Base-by-base conservation (phyloP, 2,888 invertebrate species). In the Trichogramma evanescens region DNA sequence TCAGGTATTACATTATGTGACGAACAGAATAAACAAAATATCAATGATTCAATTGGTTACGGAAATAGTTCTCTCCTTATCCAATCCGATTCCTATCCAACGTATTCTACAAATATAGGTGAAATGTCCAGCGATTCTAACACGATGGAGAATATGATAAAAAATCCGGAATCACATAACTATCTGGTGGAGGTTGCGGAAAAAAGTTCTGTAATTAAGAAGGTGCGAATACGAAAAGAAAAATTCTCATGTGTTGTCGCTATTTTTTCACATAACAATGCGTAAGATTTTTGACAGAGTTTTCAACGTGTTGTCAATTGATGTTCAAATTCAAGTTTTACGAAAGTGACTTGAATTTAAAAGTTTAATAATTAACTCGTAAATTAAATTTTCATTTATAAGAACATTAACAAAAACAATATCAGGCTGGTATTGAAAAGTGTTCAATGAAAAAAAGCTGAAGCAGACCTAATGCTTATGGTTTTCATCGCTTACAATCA, bases 31-130 rank as follows among this genome's bases (percentile, higher is more conserved):
- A 6, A 40, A 43, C 39, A 50, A 7, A 54, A 44, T 58, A 26
- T 44, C 54, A 63, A 58, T 13, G 13, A 13, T 13, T 13, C 13
- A 13, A 13, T 13, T 13, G 2, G 13, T 26, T 56, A 51, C 49
- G 52, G 41, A 48, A 61, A 50, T 43, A 45, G 56, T 53, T 54
- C 38, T 51, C 58, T 54, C 50, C 61, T 10, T 13, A 59, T 56
- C 58, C 49, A 45, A 45, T 45, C 59, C 38, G 43, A 48, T 52
- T 61, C 67, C 61, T 8, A 39, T 65, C 69, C 72, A 63, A 44
- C 66, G 63, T 66, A 69, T 63, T 62, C 56, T 57, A 67, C 68
- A 66, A 66, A 75, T 76, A 69, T 76, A 77, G 77, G 77, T 76
- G 69, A 68, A 70, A 70, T 70, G 66, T 70, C 66, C 62, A 67